Base-by-base conservation (phyloP, 2,113 vertebrate species). In the Buteo buteo region DNA sequence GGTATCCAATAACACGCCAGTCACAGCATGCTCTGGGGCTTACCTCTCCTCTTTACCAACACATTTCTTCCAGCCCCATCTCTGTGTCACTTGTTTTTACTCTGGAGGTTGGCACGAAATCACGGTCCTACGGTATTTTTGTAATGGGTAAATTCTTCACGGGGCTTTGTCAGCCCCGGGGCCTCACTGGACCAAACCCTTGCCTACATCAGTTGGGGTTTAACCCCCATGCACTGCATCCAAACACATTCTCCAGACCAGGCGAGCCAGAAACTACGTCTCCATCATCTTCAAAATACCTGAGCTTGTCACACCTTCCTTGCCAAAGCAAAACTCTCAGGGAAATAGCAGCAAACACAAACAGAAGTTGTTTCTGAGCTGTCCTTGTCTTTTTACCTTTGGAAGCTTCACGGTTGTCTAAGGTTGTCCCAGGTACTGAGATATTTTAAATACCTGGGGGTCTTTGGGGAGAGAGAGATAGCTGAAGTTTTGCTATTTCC, bases 351-450 rank as follows among this genome's bases (percentile, higher is more conserved):
- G 73, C 36, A 84, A 40, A 29, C 28, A 38, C 44, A 38, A 31
- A 45, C 20, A 54, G 47, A 16, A 64, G 25, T 9, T 49, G 18
- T 36, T 62, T 40, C 55, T 0, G 6, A 52, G 25, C 26, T 70
- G 6, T 34, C 61, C 40, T 88, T 45, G 18, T 28, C 77, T 73
- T 16, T 22, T 34, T 12, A 28, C 29, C 55, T 45, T 72, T 15
- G 31, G 52, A 80, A 86, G 14, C 6, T 38, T 67, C 58, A 10
- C 0, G 0, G 0, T 26, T 24, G 11, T 54, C 25, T 32, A 20
- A 83, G 45, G 36, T 29, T 42, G 17, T 42, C n/a, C 29, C 49
- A 40, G 25, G 12, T 18, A 42, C 1, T 11, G 19, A 66, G 61
- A 66, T 16, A 11, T 4, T 32, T 31, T 45, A 65, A 91, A 47